phyloP scores from a whole-genome alignment of 2,888 invertebrate genomes.

The Eubasilissa splendida region DNA sequence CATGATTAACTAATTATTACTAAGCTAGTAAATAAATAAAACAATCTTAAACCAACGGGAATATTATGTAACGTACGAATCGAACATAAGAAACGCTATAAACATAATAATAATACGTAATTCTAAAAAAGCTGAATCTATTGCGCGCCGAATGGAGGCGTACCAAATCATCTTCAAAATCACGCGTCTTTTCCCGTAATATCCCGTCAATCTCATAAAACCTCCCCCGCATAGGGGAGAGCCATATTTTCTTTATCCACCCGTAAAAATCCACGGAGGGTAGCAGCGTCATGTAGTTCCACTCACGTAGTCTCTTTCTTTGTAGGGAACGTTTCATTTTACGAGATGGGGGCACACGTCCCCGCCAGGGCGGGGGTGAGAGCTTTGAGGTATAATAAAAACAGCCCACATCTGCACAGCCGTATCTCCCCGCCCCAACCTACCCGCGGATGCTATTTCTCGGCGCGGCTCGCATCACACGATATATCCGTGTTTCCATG shows the following conservation, averaged over 20 bases:
- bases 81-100: neutral
- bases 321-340: constrained; percentile 53
- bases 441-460: constrained; percentile 3
- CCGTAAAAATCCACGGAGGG: constrained; percentile 54
- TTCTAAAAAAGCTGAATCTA: constrained; percentile 47
- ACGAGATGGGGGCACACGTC: constrained; percentile 39
- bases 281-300: constrained; percentile 23
- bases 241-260: constrained; percentile 58
- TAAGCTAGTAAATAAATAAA: neutral
- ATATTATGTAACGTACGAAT: neutral
- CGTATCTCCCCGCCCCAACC: neutral
- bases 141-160: constrained; percentile 39
- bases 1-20: too few species aligned
- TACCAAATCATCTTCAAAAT: constrained; percentile 54
- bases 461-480: constrained; percentile 2
- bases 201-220: constrained; percentile 56
- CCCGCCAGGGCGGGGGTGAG: constrained; percentile 25
- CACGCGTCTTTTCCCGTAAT: constrained; percentile 57
- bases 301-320: constrained; percentile 43
- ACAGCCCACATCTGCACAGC: constrained; percentile 51
- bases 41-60: neutral
- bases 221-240: constrained; percentile 38
- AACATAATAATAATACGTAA: constrained; percentile 24
- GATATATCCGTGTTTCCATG: constrained; percentile 6
- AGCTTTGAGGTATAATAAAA: constrained; percentile 53